Evolutionary conservation across 2,888 invertebrate genomes (phyloP).

Genomic region (Arctia plantaginis): DNA sequence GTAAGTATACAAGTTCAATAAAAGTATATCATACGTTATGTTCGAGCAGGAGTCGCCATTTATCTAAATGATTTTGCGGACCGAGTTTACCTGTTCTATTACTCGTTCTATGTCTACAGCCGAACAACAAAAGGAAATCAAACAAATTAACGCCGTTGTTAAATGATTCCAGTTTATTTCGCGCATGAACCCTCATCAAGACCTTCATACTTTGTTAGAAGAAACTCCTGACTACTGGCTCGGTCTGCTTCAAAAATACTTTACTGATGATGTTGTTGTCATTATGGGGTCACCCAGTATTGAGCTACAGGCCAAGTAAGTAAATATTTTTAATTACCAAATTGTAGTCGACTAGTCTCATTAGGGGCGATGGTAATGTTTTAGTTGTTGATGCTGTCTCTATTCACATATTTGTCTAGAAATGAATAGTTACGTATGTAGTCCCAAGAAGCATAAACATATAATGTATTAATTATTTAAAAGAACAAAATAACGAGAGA

Average conservation of each 20-base stretch:
- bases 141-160: neutral
- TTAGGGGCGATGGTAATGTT: neutral
- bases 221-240: conserved; percentile 91
- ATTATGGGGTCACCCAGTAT: conserved; percentile 87
- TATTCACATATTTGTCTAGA: neutral
- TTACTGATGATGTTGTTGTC: conserved; percentile 88
- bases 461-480: no score
- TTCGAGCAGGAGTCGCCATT: no score
- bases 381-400: neutral
- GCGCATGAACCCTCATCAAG: conserved; percentile 89
- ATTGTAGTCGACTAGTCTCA: neutral
- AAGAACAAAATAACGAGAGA: neutral
- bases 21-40: no score
- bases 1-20: conserved; percentile 79
- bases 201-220: conserved; percentile 86
- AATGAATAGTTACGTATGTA: neutral
- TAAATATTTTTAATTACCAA: neutral
- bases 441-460: neutral
- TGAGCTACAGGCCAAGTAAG: conserved; percentile 73
- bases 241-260: conserved; percentile 88
- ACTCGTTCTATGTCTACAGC: neutral
- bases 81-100: neutral
- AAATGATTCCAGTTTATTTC: conserved; percentile 85
- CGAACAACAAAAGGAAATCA: neutral
- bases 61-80: no score